Percentiles rank a stretch among this genome's conserved stretches.
Conservation (phyloP, 2,888 invertebrate genomes). For the Sphecodes monilicornis region DNA sequence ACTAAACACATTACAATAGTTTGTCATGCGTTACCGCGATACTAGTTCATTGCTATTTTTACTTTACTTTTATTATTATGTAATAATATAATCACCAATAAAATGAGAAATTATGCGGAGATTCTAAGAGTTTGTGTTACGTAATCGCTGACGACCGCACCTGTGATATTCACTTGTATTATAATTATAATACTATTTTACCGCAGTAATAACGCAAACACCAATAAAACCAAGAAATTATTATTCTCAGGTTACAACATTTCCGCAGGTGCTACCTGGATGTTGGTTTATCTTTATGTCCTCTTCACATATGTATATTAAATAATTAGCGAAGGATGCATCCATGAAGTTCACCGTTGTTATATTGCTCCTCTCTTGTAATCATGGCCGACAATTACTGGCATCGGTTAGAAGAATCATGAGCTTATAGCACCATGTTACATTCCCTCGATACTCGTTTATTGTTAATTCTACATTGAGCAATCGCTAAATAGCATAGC, state of each 20-base stretch:
- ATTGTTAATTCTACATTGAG: background rate
- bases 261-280: background rate
- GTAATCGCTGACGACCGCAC: background rate
- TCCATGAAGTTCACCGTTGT: background rate
- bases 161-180: background rate
- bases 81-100: too few species aligned
- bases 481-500: background rate
- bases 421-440: background rate
- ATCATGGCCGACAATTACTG: background rate
- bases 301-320: background rate
- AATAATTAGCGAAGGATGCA: background rate
- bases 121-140: too few species aligned
- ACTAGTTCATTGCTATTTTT: too few species aligned
- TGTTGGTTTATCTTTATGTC: background rate
- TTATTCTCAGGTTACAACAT: background rate
- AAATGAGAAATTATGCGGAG: too few species aligned
- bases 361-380: background rate
- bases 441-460: background rate
- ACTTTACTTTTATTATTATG: too few species aligned
- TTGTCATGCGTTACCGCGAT: too few species aligned
- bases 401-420: background rate
- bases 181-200: background rate
- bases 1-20: too few species aligned
- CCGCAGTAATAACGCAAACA: background rate
- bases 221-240: slow-evolving; percentile 1